Conservation (phyloP, 2,797 vertebrate genomes). For the Gastrophryne carolinensis region DNA sequence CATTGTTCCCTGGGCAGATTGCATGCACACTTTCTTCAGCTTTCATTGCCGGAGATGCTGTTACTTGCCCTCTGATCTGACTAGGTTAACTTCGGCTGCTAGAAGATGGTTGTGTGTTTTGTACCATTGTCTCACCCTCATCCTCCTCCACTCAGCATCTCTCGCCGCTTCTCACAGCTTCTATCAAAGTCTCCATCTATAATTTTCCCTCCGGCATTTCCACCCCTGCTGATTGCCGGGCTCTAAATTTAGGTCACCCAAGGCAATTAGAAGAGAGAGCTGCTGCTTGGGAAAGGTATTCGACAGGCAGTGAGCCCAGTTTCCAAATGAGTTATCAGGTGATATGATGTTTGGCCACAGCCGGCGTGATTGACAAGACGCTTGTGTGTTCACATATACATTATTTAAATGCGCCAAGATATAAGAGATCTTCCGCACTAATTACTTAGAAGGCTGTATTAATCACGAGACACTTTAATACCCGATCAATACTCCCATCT, state of each 20-base stretch:
- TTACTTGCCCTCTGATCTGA: constrained; percentile 10
- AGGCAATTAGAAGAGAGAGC: constrained; percentile 68
- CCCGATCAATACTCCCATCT: constrained; percentile 68
- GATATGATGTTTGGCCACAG: constrained; percentile 72
- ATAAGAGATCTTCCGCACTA: constrained; percentile 65
- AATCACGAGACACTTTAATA: constrained; percentile 71
- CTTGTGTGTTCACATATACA: constrained; percentile 65
- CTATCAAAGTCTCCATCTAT: constrained; percentile 64
- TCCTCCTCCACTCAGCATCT: constrained; percentile 46
- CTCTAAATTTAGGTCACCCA: constrained; percentile 71
- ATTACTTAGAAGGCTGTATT: constrained; percentile 69
- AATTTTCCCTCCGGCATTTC: constrained; percentile 48
- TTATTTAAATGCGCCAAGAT: constrained; percentile 69
- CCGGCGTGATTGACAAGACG: constrained; percentile 73
- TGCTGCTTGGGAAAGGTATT: constrained; percentile 66
- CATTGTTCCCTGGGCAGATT: background rate
- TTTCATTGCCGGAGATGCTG: background rate
- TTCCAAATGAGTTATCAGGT: constrained; percentile 77
- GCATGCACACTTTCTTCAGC: background rate
- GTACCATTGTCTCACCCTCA: constrained; percentile 24
- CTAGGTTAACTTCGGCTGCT: constrained; percentile 10
- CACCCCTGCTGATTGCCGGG: constrained; percentile 53
- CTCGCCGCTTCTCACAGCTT: constrained; percentile 56
- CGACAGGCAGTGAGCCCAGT: constrained; percentile 68
- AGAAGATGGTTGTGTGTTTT: constrained; percentile 11